These are phyloP conservation scores for Escarpia spicata DNA, from an alignment of 2,888 invertebrate species.

Conservation along the genomic window DNA sequence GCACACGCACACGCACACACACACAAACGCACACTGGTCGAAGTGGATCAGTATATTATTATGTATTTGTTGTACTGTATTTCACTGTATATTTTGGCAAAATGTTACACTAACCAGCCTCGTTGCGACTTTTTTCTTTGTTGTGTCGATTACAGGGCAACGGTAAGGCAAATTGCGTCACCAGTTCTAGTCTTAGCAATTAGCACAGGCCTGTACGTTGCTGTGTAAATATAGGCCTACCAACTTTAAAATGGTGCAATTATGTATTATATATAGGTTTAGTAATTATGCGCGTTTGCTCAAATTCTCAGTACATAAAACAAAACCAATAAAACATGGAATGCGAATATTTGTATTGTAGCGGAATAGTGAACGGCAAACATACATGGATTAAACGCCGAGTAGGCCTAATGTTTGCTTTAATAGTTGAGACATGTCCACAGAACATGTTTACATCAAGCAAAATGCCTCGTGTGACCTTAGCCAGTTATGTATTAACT, in stretches of 20 bases:
- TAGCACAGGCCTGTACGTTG: no score
- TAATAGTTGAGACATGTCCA: not conserved
- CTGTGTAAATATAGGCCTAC: not conserved
- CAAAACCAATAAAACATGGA: not conserved
- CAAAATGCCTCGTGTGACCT: not conserved
- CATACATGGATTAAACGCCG: not conserved
- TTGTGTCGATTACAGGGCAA: no score
- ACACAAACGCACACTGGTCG: no score
- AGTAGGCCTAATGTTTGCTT: not conserved
- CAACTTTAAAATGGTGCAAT: not conserved
- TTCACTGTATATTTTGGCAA: no score
- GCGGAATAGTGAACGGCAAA: not conserved
- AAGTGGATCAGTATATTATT: no score
- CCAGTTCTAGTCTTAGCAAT: no score
- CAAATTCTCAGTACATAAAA: not conserved
- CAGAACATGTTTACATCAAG: not conserved
- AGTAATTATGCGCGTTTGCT: not conserved
- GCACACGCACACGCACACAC: no score
- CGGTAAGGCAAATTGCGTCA: no score
- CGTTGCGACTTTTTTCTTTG: no score
- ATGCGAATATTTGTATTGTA: not conserved
- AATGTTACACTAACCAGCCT: no score
- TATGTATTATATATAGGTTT: not conserved
- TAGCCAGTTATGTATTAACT: not conserved
- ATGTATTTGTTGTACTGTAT: no score